Base-by-base conservation (phyloP, 2,888 invertebrate species). In the Stomorhina lunata region DNA sequence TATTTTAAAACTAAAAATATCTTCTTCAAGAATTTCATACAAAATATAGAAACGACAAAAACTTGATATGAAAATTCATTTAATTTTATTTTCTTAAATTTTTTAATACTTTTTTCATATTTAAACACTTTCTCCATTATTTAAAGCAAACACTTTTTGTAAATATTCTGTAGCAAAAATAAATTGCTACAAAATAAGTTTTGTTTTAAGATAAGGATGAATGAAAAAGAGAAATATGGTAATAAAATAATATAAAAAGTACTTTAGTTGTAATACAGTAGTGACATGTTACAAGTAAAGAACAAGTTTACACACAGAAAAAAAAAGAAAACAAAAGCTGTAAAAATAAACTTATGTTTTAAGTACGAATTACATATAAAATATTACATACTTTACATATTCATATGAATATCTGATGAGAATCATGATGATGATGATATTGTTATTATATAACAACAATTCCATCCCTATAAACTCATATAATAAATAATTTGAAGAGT, bases 271-370 rank as follows among this genome's bases (percentile, higher is more conserved):
- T 20, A 12, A 45, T 4, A 43, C 43, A 17, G 15, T n/a, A n/a
- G n/a, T 43, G 12, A 63, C n/a, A 63, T 27, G 43, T 43, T 15
- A 43, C 10, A 17, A 15, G 27, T 10, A 5, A 40, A 40, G 9
- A 40, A 59, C 15, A 43, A 27, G 15, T 4, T 66, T 48, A 50
- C 80, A 43, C 32, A 34, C 57, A 25, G 40, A 34, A 15, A 40
- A 80, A 84, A 84, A 27, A 9, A 10, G 9, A 37, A 7, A 1
- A 9, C 7, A n/a, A n/a, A n/a, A n/a, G n/a, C n/a, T n/a, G n/a
- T n/a, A n/a, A n/a, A n/a, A n/a, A n/a, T n/a, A n/a, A n/a, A n/a
- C n/a, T n/a, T n/a, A n/a, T n/a, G n/a, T n/a, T n/a, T n/a, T n/a
- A n/a, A n/a, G n/a, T n/a, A n/a, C n/a, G n/a, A n/a, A n/a, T n/a